phyloP scores from a whole-genome alignment of 2,113 vertebrate species.

The Nothobranchius furzeri region DNA sequence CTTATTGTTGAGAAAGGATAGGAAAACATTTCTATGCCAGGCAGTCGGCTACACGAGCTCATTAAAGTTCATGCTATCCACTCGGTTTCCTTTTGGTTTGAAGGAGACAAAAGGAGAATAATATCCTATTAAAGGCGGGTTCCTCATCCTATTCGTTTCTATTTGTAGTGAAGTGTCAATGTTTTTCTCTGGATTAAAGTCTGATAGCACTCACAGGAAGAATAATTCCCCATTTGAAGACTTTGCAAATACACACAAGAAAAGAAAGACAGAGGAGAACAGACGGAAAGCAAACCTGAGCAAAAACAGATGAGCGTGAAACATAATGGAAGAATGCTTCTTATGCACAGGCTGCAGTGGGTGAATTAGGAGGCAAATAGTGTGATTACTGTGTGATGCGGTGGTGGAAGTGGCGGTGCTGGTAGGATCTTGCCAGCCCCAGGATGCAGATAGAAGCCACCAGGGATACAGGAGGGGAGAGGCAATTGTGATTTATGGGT shows the following conservation, averaged over 20 bases:
- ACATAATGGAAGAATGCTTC: conserved; percentile 58
- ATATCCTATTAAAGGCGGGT: conserved; percentile 80
- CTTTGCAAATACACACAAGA: conserved; percentile 52
- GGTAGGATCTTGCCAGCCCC: conserved; percentile 75
- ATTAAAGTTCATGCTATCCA: conserved; percentile 76
- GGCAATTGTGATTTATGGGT: conserved; percentile 84
- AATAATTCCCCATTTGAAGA: conserved; percentile 73
- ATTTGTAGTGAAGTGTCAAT: conserved; percentile 68
- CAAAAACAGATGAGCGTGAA: conserved; percentile 48
- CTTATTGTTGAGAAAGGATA: conserved; percentile 61
- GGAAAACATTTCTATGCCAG: conserved; percentile 73
- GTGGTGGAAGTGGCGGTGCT: conserved; percentile 63
- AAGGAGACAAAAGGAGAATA: conserved; percentile 76
- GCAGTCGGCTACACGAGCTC: conserved; percentile 74
- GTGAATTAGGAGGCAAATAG: conserved; percentile 73
- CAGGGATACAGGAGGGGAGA: conserved; percentile 77
- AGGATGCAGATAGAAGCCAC: conserved; percentile 82
- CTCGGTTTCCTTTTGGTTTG: conserved; percentile 77
- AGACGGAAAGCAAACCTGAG: conserved; percentile 43
- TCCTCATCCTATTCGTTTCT: conserved; percentile 68
- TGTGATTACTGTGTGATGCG: conserved; percentile 73
- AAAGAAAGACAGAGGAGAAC: conserved; percentile 45
- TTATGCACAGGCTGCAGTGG: conserved; percentile 56
- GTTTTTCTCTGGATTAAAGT: conserved; percentile 79
- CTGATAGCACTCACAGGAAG: conserved; percentile 74